Conservation (phyloP, 2,797 vertebrate species). For the Sardinella longiceps region DNA sequence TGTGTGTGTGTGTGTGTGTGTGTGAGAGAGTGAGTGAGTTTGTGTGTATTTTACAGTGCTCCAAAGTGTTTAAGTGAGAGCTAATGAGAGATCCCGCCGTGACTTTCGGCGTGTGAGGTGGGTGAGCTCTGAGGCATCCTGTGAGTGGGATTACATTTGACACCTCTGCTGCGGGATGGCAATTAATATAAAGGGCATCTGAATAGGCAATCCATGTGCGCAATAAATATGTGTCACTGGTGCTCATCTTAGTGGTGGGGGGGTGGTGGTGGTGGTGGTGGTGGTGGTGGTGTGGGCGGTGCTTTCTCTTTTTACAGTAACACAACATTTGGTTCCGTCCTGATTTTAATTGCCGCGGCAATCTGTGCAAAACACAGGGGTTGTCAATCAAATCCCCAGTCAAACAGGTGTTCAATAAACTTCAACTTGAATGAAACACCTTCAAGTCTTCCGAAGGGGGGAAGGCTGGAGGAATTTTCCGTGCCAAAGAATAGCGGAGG, state of each 20-base stretch:
- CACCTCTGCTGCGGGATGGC: slow-evolving; percentile 14
- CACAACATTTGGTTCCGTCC: slow-evolving; percentile 40
- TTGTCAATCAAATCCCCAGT: slow-evolving; percentile 44
- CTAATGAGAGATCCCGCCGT: slow-evolving; percentile 11
- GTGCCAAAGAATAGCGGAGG: slow-evolving; percentile 28
- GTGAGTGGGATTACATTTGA: slow-evolving; percentile 6
- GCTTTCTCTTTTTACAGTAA: background rate
- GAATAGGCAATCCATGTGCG: slow-evolving; percentile 20
- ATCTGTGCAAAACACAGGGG: slow-evolving; percentile 34
- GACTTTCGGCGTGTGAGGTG: slow-evolving; percentile 12
- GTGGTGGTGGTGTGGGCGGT: background rate
- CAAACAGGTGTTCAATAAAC: slow-evolving; percentile 25
- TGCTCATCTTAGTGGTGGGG: background rate
- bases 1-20: slow-evolving; percentile 34
- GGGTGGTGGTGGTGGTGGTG: too few species aligned
- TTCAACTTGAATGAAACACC: slow-evolving; percentile 25
- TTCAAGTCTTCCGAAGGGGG: background rate
- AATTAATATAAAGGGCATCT: slow-evolving; percentile 25
- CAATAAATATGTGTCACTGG: background rate
- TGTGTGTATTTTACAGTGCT: background rate
- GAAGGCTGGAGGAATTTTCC: slow-evolving; percentile 29
- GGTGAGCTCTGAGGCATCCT: slow-evolving; percentile 3
- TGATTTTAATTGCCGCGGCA: slow-evolving; percentile 51
- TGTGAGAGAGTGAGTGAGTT: slow-evolving; percentile 51
- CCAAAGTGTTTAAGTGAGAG: slow-evolving; percentile 15